Evolutionary conservation across 2,797 vertebrate species (phyloP).

Genomic region (Chaenodraco wilsoni): DNA sequence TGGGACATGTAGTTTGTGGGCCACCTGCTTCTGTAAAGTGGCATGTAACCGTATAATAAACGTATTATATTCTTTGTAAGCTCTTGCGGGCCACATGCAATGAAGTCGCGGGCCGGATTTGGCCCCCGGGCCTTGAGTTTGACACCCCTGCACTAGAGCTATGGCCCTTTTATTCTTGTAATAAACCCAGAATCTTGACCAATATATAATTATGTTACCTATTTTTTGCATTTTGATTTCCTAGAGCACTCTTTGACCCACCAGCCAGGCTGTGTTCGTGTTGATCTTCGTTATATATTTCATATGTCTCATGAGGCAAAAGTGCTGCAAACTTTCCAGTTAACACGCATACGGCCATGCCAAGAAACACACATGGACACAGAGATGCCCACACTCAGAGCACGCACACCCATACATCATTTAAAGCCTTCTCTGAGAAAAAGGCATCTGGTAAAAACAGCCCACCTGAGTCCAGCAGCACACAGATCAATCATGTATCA

Average conservation of each 20-base stretch:
- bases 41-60: too few relatives aligned
- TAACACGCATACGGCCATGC: constrained; percentile 50
- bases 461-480: constrained; percentile 76
- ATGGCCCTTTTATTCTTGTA: constrained; percentile 1
- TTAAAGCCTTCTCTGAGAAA: constrained; percentile 74
- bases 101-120: too few relatives aligned
- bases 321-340: constrained; percentile 49
- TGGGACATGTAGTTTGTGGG: too few relatives aligned
- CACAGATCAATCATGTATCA: constrained; percentile 80
- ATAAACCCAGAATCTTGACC: constrained; percentile 1
- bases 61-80: too few relatives aligned
- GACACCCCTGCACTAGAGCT: neutral
- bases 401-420: constrained; percentile 76
- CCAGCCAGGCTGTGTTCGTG: constrained; percentile 8
- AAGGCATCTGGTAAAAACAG: constrained; percentile 73
- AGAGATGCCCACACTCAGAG: constrained; percentile 60
- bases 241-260: constrained; percentile 2
- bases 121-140: too few relatives aligned
- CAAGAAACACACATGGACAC: constrained; percentile 40
- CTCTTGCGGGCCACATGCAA: too few relatives aligned
- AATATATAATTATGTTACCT: neutral
- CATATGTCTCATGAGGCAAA: constrained; percentile 55
- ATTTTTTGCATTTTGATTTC: constrained; percentile 30
- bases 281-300: constrained; percentile 28
- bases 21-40: too few relatives aligned